Conservation (phyloP, 1,140 invertebrate species). For the Rhagoletis pomonella region DNA sequence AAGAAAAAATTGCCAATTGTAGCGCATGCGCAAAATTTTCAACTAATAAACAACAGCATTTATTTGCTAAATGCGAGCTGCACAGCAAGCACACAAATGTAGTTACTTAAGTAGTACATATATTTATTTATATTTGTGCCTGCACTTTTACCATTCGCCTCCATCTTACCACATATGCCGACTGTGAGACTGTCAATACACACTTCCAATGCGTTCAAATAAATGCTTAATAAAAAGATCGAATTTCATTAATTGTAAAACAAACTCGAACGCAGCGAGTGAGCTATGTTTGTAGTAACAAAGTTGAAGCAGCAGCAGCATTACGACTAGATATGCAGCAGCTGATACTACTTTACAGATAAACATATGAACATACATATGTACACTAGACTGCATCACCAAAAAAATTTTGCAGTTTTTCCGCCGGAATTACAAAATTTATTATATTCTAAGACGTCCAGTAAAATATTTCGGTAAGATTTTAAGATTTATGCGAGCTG, state of each 20-base stretch:
- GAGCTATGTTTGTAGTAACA: neutral
- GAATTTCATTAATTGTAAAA: slow-evolving; percentile 73
- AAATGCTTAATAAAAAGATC: slow-evolving; percentile 72
- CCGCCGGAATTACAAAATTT: too few species aligned
- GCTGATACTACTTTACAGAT: neutral
- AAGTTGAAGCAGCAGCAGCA: neutral
- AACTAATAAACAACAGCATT: neutral
- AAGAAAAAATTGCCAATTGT: too few species aligned
- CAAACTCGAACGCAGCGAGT: slow-evolving; percentile 57
- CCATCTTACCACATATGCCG: neutral
- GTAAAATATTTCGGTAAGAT: too few species aligned
- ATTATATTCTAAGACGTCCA: too few species aligned
- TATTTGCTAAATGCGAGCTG: slow-evolving; percentile 1
- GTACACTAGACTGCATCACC: too few species aligned
- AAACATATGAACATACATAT: neutral
- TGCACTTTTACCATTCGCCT: neutral
- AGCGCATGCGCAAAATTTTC: slow-evolving; percentile 2
- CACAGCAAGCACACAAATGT: neutral
- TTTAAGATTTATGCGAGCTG: too few species aligned
- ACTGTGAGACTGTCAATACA: slow-evolving; percentile 44
- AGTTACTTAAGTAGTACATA: too few species aligned
- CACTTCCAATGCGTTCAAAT: slow-evolving; percentile 55
- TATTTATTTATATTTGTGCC: neutral
- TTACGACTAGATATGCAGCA: neutral
- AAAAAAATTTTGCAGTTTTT: too few species aligned